These are phyloP conservation scores for Orchestia grillus DNA, from an alignment of 1,140 invertebrate genomes.

Conservation along the genomic window DNA sequence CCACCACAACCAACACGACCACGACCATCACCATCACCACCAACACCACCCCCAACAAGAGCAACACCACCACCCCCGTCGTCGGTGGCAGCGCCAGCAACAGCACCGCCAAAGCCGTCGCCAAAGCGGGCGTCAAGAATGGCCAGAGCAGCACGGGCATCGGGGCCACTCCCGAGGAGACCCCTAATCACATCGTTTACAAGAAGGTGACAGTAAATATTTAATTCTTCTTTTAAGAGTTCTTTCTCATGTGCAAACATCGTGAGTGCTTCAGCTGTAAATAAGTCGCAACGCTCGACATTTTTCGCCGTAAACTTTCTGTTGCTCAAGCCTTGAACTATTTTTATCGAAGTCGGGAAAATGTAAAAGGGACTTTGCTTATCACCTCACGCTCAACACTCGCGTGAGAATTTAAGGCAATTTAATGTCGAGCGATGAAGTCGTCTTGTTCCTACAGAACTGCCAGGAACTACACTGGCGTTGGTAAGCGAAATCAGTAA, in stretches of 20 bases:
- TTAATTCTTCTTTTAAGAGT: neutral
- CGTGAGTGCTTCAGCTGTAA: neutral
- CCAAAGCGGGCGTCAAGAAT: constrained; percentile 61
- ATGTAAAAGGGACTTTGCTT: neutral
- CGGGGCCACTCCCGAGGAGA: constrained; percentile 71
- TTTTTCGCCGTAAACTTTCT: neutral
- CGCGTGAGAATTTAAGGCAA: neutral
- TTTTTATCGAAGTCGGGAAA: neutral
- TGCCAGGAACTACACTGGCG: neutral
- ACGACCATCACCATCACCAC: constrained; percentile 35
- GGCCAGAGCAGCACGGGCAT: constrained; percentile 66
- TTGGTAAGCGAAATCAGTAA: neutral
- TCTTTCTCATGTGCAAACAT: neutral
- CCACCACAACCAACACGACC: constrained; percentile 24
- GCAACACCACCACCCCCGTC: constrained; percentile 23
- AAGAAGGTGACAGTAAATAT: constrained; percentile 73
- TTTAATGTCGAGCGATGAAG: neutral
- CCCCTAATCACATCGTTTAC: constrained; percentile 78
- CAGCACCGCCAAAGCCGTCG: constrained; percentile 3
- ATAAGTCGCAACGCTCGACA: neutral
- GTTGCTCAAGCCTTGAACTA: neutral
- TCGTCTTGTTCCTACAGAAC: neutral
- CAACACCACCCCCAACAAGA: constrained; percentile 30
- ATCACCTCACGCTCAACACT: neutral
- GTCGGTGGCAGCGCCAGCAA: constrained; percentile 44